Conservation (phyloP, 2,888 invertebrate genomes). For the Amphipyra berbera region DNA sequence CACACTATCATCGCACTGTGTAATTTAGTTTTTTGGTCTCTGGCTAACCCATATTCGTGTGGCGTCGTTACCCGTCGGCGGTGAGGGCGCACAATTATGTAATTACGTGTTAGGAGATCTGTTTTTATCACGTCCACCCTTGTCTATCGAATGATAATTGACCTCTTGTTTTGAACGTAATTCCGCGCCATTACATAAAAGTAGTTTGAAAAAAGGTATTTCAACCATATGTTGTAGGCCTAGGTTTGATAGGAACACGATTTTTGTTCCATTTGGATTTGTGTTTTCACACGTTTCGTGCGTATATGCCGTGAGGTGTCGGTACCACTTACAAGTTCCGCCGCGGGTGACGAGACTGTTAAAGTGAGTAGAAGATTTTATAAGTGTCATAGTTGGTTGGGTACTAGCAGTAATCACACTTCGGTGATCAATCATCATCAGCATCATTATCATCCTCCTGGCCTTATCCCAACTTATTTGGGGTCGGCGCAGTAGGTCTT, state of each 20-base stretch:
- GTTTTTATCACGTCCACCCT: conserved; percentile 90
- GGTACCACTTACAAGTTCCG: not conserved
- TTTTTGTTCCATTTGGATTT: conserved; percentile 2
- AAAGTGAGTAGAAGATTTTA: no score
- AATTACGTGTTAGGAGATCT: conserved; percentile 90
- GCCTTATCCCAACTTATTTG: no score
- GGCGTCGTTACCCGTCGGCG: conserved; percentile 81
- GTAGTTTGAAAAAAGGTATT: conserved; percentile 58
- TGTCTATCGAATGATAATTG: conserved; percentile 88
- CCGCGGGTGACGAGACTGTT: not conserved
- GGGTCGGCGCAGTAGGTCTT: no score
- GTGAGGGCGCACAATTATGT: conserved; percentile 87
- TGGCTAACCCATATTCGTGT: conserved; percentile 85
- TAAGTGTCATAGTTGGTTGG: no score
- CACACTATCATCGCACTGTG: conserved; percentile 58
- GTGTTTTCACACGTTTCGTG: conserved; percentile 27
- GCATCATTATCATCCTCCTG: no score
- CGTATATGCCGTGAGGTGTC: not conserved
- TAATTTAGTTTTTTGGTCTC: conserved; percentile 81
- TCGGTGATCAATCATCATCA: no score
- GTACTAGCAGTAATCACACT: no score
- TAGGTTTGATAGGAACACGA: conserved; percentile 20
- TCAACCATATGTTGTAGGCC: conserved; percentile 67
- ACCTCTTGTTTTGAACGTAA: conserved; percentile 86
- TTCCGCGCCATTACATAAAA: conserved; percentile 74